These are phyloP conservation scores for Teleogryllus oceanicus DNA, from an alignment of 2,888 invertebrate species.

Conservation along the genomic window DNA sequence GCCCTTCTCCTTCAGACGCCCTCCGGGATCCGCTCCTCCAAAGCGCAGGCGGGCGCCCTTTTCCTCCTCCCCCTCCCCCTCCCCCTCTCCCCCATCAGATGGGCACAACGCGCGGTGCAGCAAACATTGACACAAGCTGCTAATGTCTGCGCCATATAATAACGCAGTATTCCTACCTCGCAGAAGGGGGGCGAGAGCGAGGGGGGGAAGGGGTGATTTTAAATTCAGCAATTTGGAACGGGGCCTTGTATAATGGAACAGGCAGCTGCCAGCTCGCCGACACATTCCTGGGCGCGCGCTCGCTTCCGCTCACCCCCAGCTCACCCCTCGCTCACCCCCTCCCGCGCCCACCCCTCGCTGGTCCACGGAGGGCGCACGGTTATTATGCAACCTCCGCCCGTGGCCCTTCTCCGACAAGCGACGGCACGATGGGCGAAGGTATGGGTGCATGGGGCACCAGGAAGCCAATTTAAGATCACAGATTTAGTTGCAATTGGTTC, in stretches of 20 bases:
- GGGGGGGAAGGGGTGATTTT: background rate
- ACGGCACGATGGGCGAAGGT: too few species aligned
- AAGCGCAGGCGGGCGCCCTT: background rate
- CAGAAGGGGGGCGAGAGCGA: background rate
- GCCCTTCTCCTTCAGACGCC: too few species aligned
- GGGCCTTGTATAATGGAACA: background rate
- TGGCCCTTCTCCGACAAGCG: too few species aligned
- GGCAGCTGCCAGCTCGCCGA: background rate
- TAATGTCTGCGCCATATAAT: background rate
- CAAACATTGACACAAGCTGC: background rate
- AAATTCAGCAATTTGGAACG: slow-evolving; percentile 18
- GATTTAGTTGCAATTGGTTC: too few species aligned
- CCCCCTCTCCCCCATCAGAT: background rate
- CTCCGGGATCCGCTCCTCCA: too few species aligned
- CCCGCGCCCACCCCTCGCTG: background rate
- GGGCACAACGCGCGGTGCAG: background rate
- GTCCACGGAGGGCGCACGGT: too few species aligned
- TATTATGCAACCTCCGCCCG: too few species aligned
- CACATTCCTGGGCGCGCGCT: background rate
- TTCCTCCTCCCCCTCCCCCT: background rate
- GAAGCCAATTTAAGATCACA: too few species aligned
- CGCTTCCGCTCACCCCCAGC: background rate
- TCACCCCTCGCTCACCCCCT: background rate
- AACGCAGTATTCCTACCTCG: background rate
- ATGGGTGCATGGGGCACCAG: too few species aligned